phyloP scores from a whole-genome alignment of 2,888 invertebrate genomes.

The Tanytarsus gracilentus region DNA sequence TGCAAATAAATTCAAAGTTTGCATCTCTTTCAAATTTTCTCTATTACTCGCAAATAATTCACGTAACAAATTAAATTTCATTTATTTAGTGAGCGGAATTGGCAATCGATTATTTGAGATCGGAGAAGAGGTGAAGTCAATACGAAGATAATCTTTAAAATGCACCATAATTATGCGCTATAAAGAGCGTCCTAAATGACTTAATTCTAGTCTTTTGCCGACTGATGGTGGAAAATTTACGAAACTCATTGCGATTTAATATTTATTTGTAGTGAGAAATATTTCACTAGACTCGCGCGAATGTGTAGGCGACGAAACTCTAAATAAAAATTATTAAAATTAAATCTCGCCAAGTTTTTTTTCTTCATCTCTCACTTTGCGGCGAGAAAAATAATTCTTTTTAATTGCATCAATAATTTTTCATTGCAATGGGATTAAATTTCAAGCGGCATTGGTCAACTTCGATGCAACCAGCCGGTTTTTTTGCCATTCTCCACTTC shows the following conservation, averaged over 20 bases:
- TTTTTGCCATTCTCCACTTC: too few relatives aligned
- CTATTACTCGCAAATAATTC: background rate
- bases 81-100: background rate
- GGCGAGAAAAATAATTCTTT: background rate
- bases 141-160: background rate
- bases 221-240: background rate
- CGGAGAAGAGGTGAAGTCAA: background rate
- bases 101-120: background rate
- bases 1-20: too few relatives aligned
- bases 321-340: too few relatives aligned
- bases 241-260: too few relatives aligned
- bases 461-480: too few relatives aligned
- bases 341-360: too few relatives aligned
- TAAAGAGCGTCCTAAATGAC: slow-evolving; percentile 10
- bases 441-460: too few relatives aligned
- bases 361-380: too few relatives aligned
- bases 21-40: too few relatives aligned
- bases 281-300: too few relatives aligned
- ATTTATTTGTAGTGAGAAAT: too few relatives aligned
- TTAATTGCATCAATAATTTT: slow-evolving; percentile 14
- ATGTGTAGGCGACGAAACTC: slow-evolving; percentile 7
- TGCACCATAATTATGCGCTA: slow-evolving; percentile 16
- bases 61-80: slow-evolving; percentile 10
- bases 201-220: slow-evolving; percentile 17
- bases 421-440: background rate